These are phyloP conservation scores for Lates calcarifer DNA, from an alignment of 2,113 vertebrate species.

Conservation along the genomic window DNA sequence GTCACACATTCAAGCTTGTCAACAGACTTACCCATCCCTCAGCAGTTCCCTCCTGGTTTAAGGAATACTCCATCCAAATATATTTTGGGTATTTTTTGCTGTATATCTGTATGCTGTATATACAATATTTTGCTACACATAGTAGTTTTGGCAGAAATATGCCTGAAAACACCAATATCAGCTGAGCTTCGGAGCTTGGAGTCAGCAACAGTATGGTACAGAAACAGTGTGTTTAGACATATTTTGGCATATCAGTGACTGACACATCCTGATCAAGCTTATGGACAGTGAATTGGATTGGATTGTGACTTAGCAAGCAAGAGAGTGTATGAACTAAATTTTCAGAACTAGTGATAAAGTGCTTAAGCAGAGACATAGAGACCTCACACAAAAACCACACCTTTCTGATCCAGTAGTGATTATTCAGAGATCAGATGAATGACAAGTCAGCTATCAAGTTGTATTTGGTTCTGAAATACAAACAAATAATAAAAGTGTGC, in stretches of 20 bases:
- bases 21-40: neutral
- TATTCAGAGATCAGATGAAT: no score
- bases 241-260: no score
- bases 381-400: no score
- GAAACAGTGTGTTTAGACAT: neutral
- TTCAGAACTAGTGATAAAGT: neutral
- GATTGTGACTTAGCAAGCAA: neutral
- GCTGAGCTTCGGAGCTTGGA: neutral
- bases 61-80: neutral
- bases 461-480: no score
- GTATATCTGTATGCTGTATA: neutral
- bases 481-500: no score
- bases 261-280: neutral
- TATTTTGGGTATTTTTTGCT: no score
- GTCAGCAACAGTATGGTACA: neutral
- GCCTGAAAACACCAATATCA: neutral
- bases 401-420: no score
- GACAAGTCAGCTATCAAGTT: no score
- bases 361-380: neutral
- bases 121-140: neutral
- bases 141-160: neutral
- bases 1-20: neutral
- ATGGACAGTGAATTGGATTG: neutral
- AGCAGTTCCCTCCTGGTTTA: neutral
- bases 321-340: neutral